Evolutionary conservation across 2,888 invertebrate species (phyloP).

Genomic region (Hoplodrina blanda): DNA sequence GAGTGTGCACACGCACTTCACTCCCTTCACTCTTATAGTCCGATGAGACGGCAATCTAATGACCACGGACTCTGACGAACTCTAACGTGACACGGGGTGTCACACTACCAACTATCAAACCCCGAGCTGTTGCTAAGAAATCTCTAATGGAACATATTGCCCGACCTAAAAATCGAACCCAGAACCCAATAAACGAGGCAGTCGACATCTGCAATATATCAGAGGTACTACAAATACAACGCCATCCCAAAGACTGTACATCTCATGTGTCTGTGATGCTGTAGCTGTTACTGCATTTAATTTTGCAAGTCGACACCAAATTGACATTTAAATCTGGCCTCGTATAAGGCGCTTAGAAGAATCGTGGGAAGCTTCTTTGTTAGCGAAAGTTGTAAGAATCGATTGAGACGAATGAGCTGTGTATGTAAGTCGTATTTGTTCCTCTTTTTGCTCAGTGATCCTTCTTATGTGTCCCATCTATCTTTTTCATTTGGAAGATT

Average conservation of each 20-base stretch:
- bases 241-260: background rate
- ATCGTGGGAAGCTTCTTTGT: slow-evolving; percentile 16
- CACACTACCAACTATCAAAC: too few relatives aligned
- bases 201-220: too few relatives aligned
- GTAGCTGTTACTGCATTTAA: background rate
- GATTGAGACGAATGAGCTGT: slow-evolving; percentile 44
- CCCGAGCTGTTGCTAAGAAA: too few relatives aligned
- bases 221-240: background rate
- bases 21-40: too few relatives aligned
- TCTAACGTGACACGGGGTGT: too few relatives aligned
- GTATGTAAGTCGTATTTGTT: slow-evolving; percentile 25
- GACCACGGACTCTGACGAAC: too few relatives aligned
- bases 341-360: slow-evolving; percentile 14
- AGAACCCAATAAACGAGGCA: too few relatives aligned
- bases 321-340: slow-evolving; percentile 6
- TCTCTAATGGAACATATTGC: too few relatives aligned
- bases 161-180: too few relatives aligned
- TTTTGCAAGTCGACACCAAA: slow-evolving; percentile 20
- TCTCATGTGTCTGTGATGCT: too few relatives aligned
- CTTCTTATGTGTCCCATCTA: slow-evolving; percentile 39
- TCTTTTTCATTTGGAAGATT: slow-evolving; percentile 30
- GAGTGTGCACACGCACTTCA: too few relatives aligned
- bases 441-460: slow-evolving; percentile 27
- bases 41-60: too few relatives aligned
- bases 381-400: slow-evolving; percentile 40